Percentiles rank a stretch among this genome's conserved stretches.
These are phyloP conservation scores for Pogonus chalceus DNA, from an alignment of 1,140 invertebrate genomes.

Conservation along the genomic window DNA sequence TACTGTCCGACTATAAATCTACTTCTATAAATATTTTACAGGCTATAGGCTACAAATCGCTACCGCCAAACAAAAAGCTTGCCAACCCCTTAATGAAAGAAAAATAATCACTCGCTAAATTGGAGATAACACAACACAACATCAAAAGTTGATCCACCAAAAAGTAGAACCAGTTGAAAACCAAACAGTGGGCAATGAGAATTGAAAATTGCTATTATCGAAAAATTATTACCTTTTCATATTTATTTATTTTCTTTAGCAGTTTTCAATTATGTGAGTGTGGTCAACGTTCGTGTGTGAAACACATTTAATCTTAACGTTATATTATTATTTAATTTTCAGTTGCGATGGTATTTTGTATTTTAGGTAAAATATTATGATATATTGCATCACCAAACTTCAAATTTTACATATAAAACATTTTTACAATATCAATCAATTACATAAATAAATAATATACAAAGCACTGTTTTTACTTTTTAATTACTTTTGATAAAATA, in stretches of 20 bases:
- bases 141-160: constrained; percentile 15
- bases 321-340: too few relatives aligned
- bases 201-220: constrained; percentile 7
- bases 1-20: not conserved
- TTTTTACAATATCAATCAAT: not conserved
- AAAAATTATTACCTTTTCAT: too few relatives aligned
- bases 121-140: constrained; percentile 30
- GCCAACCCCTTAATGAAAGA: constrained; percentile 35
- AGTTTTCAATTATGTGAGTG: not conserved
- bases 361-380: too few relatives aligned
- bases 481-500: too few relatives aligned
- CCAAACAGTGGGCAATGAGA: not conserved
- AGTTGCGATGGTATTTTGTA: too few relatives aligned
- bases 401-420: too few relatives aligned
- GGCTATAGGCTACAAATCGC: constrained; percentile 9
- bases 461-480: not conserved
- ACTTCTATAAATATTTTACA: constrained; percentile 2
- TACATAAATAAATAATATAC: not conserved
- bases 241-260: not conserved
- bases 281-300: constrained; percentile 5
- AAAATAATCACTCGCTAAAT: constrained; percentile 11
- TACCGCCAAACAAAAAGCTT: constrained; percentile 29
- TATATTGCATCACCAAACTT: too few relatives aligned
- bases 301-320: too few relatives aligned
- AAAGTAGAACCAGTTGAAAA: not conserved